Conservation (phyloP, 2,888 invertebrate species). For the Polymixis flavicincta region DNA sequence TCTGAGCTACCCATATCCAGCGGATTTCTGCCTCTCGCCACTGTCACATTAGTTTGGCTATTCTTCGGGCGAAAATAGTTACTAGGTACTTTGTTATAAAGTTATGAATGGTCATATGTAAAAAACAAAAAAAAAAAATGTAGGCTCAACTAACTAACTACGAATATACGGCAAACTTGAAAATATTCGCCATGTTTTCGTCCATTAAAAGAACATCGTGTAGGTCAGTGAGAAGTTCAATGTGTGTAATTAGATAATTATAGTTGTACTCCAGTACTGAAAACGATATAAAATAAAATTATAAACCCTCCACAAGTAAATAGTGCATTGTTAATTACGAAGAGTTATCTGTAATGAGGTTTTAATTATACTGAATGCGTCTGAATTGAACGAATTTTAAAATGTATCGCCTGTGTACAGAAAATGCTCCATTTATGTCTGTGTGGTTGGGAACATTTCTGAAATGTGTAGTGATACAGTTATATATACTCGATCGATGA, state of each 20-base stretch:
- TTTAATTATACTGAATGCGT: conserved; percentile 52
- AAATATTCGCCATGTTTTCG: too few relatives aligned
- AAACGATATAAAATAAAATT: conserved; percentile 6
- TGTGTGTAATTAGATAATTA: not conserved
- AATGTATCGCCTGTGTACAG: conserved; percentile 6
- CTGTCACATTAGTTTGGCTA: too few relatives aligned
- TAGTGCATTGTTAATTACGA: conserved; percentile 23
- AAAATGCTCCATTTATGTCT: not conserved
- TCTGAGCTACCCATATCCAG: too few relatives aligned
- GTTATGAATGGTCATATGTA: too few relatives aligned
- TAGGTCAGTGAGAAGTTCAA: too few relatives aligned
- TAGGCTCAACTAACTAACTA: too few relatives aligned
- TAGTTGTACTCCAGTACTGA: not conserved
- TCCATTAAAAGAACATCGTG: too few relatives aligned
- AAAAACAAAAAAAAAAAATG: too few relatives aligned
- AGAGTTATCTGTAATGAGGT: conserved; percentile 49
- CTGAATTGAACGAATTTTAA: conserved; percentile 38
- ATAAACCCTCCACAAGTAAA: conserved; percentile 6
- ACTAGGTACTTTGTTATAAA: too few relatives aligned
- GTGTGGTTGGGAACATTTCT: conserved; percentile 26
- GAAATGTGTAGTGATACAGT: not conserved
- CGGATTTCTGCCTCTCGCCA: too few relatives aligned
- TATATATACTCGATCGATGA: rapidly evolving
- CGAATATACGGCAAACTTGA: too few relatives aligned
- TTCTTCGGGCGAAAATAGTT: not conserved